phyloP scores from a whole-genome alignment of 2,113 vertebrate genomes.

The Ancistrus triradiatus region DNA sequence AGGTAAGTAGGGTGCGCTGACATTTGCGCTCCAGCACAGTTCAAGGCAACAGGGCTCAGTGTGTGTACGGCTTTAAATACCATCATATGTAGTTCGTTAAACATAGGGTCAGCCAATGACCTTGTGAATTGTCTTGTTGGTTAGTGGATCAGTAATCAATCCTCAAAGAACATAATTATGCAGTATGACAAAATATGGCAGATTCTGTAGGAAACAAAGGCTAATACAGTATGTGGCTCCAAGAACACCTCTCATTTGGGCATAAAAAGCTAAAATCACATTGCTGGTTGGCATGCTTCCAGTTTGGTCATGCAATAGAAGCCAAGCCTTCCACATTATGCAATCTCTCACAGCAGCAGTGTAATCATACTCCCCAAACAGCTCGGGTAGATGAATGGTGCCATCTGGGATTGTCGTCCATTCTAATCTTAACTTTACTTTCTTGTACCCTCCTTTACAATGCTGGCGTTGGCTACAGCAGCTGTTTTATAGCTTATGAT shows the following conservation, averaged over 20 bases:
- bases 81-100: too few relatives aligned
- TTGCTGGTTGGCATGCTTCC: neutral
- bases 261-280: neutral
- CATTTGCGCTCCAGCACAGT: too few relatives aligned
- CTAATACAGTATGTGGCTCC: too few relatives aligned
- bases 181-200: too few relatives aligned
- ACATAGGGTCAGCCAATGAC: too few relatives aligned
- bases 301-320: neutral
- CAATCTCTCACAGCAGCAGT: conserved; percentile 9
- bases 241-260: neutral
- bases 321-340: conserved; percentile 15
- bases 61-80: too few relatives aligned
- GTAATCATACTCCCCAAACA: conserved; percentile 24
- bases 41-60: too few relatives aligned
- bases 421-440: conserved; percentile 21
- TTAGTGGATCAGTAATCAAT: too few relatives aligned
- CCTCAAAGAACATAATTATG: too few relatives aligned
- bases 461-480: neutral
- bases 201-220: too few relatives aligned
- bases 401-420: conserved; percentile 26
- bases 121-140: too few relatives aligned
- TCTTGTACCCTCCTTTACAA: neutral
- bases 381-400: conserved; percentile 23
- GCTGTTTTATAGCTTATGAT: neutral
- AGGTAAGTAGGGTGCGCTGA: too few relatives aligned